phyloP scores from a whole-genome alignment of 2,797 vertebrate genomes.

The Chaunax sp. region DNA sequence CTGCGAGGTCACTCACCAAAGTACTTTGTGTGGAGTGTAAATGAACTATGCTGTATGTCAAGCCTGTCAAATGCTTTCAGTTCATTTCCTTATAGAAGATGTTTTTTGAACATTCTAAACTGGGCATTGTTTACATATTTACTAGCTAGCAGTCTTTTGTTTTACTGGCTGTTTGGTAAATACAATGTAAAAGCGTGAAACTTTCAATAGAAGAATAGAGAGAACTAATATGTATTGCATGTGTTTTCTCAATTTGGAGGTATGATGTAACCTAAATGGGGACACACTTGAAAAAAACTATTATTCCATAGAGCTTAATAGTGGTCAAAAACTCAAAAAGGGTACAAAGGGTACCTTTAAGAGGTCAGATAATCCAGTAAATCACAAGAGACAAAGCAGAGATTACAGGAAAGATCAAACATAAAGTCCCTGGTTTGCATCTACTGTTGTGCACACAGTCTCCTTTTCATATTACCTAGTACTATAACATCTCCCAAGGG shows the following conservation, averaged over 20 bases:
- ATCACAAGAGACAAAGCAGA: conserved; percentile 10
- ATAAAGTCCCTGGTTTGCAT: background rate
- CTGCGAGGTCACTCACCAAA: background rate
- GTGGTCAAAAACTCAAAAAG: conserved; percentile 1
- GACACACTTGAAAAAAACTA: conserved; percentile 1
- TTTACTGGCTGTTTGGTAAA: background rate
- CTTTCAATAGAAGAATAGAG: too few relatives aligned
- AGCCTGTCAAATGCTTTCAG: background rate
- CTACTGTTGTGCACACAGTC: background rate
- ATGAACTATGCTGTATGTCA: too few relatives aligned
- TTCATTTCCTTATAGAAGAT: background rate
- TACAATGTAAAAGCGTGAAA: too few relatives aligned
- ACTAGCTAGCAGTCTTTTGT: background rate
- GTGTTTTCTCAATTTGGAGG: background rate
- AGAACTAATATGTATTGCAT: background rate
- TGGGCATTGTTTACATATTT: background rate
- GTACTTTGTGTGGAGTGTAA: background rate
- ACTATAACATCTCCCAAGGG: background rate
- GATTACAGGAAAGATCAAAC: conserved; percentile 28
- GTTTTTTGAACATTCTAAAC: background rate
- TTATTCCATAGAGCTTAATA: background rate
- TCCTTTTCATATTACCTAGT: background rate
- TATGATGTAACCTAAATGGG: conserved; percentile 10
- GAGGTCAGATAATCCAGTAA: conserved; percentile 15
- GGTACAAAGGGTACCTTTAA: background rate